These are phyloP conservation scores for Drosophila meridiana DNA, from an alignment of 2,888 invertebrate genomes.

Conservation along the genomic window DNA sequence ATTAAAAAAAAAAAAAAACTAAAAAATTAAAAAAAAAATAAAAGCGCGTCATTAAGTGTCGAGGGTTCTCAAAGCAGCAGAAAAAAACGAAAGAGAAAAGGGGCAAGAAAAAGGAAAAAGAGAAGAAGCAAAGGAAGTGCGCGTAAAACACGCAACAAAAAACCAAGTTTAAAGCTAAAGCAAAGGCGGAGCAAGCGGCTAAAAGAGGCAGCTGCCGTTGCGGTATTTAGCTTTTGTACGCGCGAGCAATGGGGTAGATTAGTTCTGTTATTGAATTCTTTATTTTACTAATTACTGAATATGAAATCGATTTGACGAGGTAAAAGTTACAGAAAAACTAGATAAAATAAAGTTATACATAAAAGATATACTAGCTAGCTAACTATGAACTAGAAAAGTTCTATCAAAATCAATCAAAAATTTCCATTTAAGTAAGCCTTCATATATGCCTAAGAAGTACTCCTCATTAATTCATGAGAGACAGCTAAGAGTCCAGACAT, in stretches of 20 bases:
- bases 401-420: background rate
- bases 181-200: background rate
- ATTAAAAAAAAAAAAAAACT: slow-evolving; percentile 24
- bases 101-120: slow-evolving; percentile 7
- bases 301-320: background rate
- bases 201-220: slow-evolving; percentile 4
- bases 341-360: background rate
- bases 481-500: background rate
- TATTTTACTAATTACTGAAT: background rate
- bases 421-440: too few relatives aligned
- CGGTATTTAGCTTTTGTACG: slow-evolving; percentile 17
- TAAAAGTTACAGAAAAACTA: background rate
- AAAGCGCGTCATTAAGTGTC: slow-evolving; percentile 57
- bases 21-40: slow-evolving; percentile 30
- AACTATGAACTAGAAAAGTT: background rate
- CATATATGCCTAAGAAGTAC: too few relatives aligned
- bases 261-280: too few relatives aligned
- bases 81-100: slow-evolving; percentile 6
- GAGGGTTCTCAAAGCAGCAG: slow-evolving; percentile 19
- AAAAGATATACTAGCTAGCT: background rate
- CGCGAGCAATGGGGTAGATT: background rate
- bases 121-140: slow-evolving; percentile 20
- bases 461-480: background rate
- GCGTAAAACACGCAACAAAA: slow-evolving; percentile 26
- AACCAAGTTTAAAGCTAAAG: slow-evolving; percentile 29